phyloP scores from a whole-genome alignment of 2,113 vertebrate species.

The Halichoeres trimaculatus region DNA sequence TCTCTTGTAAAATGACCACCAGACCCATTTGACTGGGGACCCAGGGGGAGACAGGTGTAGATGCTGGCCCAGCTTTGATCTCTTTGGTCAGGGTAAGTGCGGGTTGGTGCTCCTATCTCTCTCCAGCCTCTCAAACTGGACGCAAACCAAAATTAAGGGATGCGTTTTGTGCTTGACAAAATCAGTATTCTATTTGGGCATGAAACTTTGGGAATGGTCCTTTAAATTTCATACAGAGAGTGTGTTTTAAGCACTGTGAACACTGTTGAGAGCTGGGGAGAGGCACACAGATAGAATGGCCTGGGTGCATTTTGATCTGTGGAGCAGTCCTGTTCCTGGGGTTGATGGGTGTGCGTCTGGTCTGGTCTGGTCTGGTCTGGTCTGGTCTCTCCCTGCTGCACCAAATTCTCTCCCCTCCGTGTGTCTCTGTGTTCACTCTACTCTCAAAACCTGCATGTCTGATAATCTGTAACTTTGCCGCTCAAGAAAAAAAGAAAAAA shows the following conservation, averaged over 20 bases:
- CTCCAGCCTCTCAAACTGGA: slow-evolving; percentile 67
- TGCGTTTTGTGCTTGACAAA: slow-evolving; percentile 5
- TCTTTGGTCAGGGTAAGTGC: slow-evolving; percentile 77
- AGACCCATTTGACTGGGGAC: slow-evolving; percentile 76
- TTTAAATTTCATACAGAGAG: slow-evolving; percentile 11
- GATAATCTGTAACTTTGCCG: slow-evolving; percentile 69
- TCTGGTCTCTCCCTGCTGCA: slow-evolving; percentile 70
- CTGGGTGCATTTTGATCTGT: slow-evolving; percentile 80
- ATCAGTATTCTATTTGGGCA: slow-evolving; percentile 6
- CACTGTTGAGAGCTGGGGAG: slow-evolving; percentile 75
- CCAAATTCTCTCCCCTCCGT: slow-evolving; percentile 62
- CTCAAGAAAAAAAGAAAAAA: slow-evolving; percentile 29
- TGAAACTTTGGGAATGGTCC: neutral
- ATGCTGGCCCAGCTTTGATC: slow-evolving; percentile 72
- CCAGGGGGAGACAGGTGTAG: slow-evolving; percentile 69
- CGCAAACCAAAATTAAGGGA: slow-evolving; percentile 1
- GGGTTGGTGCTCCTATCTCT: slow-evolving; percentile 76
- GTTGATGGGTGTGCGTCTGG: slow-evolving; percentile 71
- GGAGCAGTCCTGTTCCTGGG: slow-evolving; percentile 73
- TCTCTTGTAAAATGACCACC: slow-evolving; percentile 72
- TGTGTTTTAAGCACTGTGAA: slow-evolving; percentile 3
- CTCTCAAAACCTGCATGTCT: slow-evolving; percentile 79
- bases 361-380: slow-evolving; percentile 75
- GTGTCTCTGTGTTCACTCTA: slow-evolving; percentile 74
- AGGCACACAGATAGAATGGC: slow-evolving; percentile 80